Evolutionary conservation across 2,797 vertebrate species (phyloP).

Genomic region (Microchirus variegatus): DNA sequence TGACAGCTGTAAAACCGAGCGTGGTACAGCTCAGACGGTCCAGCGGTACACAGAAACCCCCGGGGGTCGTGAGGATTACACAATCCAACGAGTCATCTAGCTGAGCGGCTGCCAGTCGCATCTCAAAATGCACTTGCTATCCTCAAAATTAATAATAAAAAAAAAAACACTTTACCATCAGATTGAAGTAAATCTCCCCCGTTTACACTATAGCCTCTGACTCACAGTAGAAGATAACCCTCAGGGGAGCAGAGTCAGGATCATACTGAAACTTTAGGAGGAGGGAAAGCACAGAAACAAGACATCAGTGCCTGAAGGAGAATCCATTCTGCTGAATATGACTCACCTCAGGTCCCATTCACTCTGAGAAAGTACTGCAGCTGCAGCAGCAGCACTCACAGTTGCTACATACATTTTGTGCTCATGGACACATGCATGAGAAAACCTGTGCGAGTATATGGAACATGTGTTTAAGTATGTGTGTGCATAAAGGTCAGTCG

Average conservation of each 20-base stretch:
- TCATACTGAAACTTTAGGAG: slow-evolving; percentile 44
- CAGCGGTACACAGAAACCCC: slow-evolving; percentile 44
- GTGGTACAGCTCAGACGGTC: slow-evolving; percentile 27
- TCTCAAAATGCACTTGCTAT: slow-evolving; percentile 28
- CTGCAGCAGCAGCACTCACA: slow-evolving; percentile 12
- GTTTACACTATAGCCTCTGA: slow-evolving; percentile 48
- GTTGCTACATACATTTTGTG: slow-evolving; percentile 10
- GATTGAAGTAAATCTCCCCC: slow-evolving; percentile 37
- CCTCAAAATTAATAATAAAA: slow-evolving; percentile 12
- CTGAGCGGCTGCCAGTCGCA: slow-evolving; percentile 51
- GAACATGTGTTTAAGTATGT: slow-evolving; percentile 36
- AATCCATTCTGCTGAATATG: slow-evolving; percentile 46
- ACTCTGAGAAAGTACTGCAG: slow-evolving; percentile 30
- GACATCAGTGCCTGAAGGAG: slow-evolving; percentile 45
- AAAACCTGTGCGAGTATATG: slow-evolving; percentile 35
- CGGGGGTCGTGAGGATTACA: slow-evolving; percentile 49
- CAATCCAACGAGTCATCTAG: slow-evolving; percentile 53
- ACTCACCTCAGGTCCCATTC: slow-evolving; percentile 51
- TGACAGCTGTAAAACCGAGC: slow-evolving; percentile 43
- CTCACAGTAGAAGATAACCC: slow-evolving; percentile 56
- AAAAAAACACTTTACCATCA: slow-evolving; percentile 14
- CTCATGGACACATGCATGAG: slow-evolving; percentile 17
- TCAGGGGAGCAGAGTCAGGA: slow-evolving; percentile 27
- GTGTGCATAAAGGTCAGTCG: slow-evolving; percentile 21
- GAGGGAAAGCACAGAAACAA: slow-evolving; percentile 43